These are phyloP conservation scores for Falco concolor DNA, from an alignment of 2,797 vertebrate genomes.

Conservation along the genomic window DNA sequence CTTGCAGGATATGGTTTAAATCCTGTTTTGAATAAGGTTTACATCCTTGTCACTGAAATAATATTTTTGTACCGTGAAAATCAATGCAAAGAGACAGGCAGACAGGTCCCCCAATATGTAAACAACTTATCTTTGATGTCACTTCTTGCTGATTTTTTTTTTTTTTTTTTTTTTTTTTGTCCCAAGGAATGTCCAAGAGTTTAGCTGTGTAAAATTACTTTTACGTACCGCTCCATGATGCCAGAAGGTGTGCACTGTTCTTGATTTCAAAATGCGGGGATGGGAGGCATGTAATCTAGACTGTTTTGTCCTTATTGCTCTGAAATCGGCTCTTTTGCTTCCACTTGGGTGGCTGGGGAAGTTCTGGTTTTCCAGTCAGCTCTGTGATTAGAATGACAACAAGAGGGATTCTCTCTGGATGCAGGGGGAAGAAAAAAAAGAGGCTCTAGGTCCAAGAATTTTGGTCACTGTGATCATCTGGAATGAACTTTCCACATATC, in stretches of 20 bases:
- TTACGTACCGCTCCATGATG: not conserved
- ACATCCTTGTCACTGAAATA: constrained; percentile 94
- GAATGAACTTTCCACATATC: constrained; percentile 54
- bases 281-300: not conserved
- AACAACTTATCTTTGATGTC: constrained; percentile 77
- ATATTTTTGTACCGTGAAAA: constrained; percentile 94
- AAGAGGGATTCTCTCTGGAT: constrained; percentile 27
- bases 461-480: constrained; percentile 49
- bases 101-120: constrained; percentile 68
- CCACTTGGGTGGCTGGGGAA: constrained; percentile 35
- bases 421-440: not conserved
- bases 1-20: constrained; percentile 91
- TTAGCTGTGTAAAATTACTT: not conserved
- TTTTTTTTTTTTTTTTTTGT: constrained; percentile 12
- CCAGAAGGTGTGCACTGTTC: not conserved
- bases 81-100: constrained; percentile 68
- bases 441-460: constrained; percentile 31
- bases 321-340: constrained; percentile 21
- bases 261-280: not conserved
- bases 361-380: constrained; percentile 38
- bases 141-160: constrained; percentile 31
- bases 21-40: constrained; percentile 99
- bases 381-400: constrained; percentile 25
- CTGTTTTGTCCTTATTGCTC: not conserved
- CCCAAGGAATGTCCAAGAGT: constrained; percentile 38